phyloP scores from a whole-genome alignment of 2,888 invertebrate genomes.

The Macrophya annulata region DNA sequence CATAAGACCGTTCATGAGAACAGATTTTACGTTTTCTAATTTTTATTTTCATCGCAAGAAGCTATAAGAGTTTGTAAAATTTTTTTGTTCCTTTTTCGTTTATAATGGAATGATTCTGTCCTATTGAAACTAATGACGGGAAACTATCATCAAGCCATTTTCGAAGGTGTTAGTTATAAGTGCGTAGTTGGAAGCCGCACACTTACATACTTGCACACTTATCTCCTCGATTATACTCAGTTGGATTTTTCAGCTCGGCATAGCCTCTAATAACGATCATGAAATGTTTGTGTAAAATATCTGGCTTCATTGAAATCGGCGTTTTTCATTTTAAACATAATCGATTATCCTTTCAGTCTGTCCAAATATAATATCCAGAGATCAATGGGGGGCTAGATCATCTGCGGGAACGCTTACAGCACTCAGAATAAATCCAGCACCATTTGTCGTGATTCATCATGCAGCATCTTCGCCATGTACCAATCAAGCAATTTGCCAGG shows the following conservation, averaged over 20 bases:
- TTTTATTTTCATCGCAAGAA: background rate
- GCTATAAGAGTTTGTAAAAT: background rate
- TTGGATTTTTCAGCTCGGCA: background rate
- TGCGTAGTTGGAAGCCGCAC: background rate
- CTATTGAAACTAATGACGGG: constrained; percentile 6
- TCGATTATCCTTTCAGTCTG: constrained; percentile 58
- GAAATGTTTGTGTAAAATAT: background rate
- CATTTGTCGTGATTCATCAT: constrained; percentile 79
- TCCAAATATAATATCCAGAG: constrained; percentile 75
- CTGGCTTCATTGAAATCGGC: background rate
- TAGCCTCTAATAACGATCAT: background rate
- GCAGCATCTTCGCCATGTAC: constrained; percentile 76
- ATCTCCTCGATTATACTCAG: background rate
- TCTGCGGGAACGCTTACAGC: constrained; percentile 61
- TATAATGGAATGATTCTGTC: background rate
- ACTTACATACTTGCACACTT: background rate
- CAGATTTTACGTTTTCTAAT: background rate
- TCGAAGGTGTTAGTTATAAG: background rate
- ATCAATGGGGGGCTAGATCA: constrained; percentile 78
- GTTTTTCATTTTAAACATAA: background rate
- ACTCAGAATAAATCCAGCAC: constrained; percentile 71
- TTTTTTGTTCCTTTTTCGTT: background rate
- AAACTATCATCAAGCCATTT: background rate
- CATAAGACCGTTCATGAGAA: background rate
- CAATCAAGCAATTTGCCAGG: constrained; percentile 74